phyloP scores from a whole-genome alignment of 2,888 invertebrate genomes.

The Catocala fraxini region DNA sequence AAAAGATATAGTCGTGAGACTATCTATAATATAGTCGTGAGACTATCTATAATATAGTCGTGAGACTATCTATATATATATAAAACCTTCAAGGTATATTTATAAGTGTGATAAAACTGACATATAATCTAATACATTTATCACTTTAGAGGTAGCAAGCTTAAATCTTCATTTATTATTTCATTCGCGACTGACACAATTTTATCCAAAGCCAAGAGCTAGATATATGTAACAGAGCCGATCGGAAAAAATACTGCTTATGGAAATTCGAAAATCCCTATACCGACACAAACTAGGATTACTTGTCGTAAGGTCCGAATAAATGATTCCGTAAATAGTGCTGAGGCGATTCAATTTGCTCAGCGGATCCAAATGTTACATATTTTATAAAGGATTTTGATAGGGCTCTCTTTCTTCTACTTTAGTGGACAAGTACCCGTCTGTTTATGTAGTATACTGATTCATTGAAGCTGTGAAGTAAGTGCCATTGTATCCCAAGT shows the following conservation, averaged over 20 bases:
- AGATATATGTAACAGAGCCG: slow-evolving; percentile 39
- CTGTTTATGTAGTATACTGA: too few relatives aligned
- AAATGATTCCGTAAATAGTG: slow-evolving; percentile 58
- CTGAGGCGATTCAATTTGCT: slow-evolving; percentile 57
- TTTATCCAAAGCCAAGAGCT: slow-evolving; percentile 13
- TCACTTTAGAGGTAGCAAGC: too few relatives aligned
- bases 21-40: too few relatives aligned
- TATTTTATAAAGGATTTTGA: slow-evolving; percentile 36
- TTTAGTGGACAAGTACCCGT: too few relatives aligned
- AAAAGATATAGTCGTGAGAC: too few relatives aligned
- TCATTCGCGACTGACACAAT: slow-evolving; percentile 14
- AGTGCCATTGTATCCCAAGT: too few relatives aligned
- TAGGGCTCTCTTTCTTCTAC: slow-evolving; percentile 1
- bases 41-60: too few relatives aligned
- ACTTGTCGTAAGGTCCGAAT: slow-evolving; percentile 57
- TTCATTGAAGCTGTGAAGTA: too few relatives aligned
- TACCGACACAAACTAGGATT: slow-evolving; percentile 61
- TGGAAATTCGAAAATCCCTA: slow-evolving; percentile 56
- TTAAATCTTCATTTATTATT: neutral
- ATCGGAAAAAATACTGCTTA: slow-evolving; percentile 55
- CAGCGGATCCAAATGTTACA: slow-evolving; percentile 44
- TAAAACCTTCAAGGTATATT: too few relatives aligned
- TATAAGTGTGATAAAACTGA: too few relatives aligned
- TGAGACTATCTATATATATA: too few relatives aligned
- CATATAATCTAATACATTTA: too few relatives aligned